A percentile compares a stretch with the other conserved stretches of the same genome.
Evolutionary conservation across 2,113 vertebrate genomes (phyloP).

Genomic region (Tursiops truncatus): DNA sequence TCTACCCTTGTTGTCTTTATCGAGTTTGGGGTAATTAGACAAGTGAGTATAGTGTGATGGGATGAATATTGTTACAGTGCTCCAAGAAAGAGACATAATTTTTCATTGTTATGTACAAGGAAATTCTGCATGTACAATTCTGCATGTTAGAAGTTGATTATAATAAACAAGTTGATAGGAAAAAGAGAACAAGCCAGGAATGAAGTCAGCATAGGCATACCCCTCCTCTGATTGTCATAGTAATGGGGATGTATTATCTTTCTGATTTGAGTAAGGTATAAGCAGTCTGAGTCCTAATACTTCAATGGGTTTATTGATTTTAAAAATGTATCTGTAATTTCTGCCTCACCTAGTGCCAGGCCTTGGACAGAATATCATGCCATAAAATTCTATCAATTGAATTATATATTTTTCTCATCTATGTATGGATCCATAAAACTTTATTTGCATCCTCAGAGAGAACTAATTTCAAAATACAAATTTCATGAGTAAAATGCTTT

Average conservation of each 20-base stretch:
- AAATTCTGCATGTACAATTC: background rate
- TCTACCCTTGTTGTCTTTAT: background rate
- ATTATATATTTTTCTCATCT: background rate
- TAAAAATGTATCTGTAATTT: background rate
- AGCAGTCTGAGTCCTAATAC: background rate
- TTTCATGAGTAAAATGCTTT: background rate
- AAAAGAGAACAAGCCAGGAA: background rate
- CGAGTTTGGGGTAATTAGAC: background rate
- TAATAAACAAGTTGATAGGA: background rate
- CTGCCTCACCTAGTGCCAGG: background rate
- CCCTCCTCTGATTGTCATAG: background rate
- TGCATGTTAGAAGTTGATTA: background rate
- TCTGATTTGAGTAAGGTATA: background rate
- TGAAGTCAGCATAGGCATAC: no score
- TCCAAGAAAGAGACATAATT: background rate
- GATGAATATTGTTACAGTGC: background rate
- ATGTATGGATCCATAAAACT: background rate
- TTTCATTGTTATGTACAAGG: background rate
- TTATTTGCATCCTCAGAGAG: background rate
- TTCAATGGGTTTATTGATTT: background rate
- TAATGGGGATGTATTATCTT: background rate
- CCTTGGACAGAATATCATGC: background rate
- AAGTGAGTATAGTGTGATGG: background rate
- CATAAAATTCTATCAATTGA: background rate
- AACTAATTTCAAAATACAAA: background rate